Evolutionary conservation across 1,140 invertebrate genomes (phyloP).

Genomic region (Lepeophtheirus salmonis): DNA sequence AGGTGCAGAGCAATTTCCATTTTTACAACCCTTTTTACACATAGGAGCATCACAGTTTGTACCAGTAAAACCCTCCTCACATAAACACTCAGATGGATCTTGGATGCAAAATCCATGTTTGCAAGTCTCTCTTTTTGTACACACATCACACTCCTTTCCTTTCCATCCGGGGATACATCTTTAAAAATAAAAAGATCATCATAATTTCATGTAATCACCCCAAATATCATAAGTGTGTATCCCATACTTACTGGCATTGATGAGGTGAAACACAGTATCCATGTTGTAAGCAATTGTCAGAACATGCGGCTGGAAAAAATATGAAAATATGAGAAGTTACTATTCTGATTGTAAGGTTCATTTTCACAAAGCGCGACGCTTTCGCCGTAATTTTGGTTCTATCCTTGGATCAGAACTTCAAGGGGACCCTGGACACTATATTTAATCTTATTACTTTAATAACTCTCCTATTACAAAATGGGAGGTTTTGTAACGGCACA

Average conservation of each 20-base stretch:
- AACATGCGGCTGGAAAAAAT: neutral
- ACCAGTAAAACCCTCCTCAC: neutral
- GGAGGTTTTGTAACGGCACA: too few species aligned
- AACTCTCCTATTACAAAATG: too few species aligned
- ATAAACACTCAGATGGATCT: neutral
- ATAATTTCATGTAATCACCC: neutral
- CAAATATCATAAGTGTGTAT: too few species aligned
- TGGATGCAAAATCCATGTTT: neutral
- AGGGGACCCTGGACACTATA: too few species aligned
- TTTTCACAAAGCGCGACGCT: too few species aligned
- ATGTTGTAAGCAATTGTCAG: neutral
- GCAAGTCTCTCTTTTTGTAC: neutral
- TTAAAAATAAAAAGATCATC: neutral
- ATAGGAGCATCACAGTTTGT: slow-evolving; percentile 28
- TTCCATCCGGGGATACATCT: neutral
- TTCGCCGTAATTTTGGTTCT: too few species aligned
- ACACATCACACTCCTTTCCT: neutral
- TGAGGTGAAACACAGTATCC: neutral
- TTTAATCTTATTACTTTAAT: too few species aligned
- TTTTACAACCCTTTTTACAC: slow-evolving; percentile 22
- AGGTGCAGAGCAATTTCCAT: slow-evolving; percentile 21
- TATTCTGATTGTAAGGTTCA: too few species aligned
- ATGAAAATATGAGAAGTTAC: too few species aligned
- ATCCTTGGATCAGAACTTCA: too few species aligned
- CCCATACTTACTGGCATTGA: neutral